Base-by-base conservation (phyloP, 1,140 invertebrate genomes). In the Phortica variegata region DNA sequence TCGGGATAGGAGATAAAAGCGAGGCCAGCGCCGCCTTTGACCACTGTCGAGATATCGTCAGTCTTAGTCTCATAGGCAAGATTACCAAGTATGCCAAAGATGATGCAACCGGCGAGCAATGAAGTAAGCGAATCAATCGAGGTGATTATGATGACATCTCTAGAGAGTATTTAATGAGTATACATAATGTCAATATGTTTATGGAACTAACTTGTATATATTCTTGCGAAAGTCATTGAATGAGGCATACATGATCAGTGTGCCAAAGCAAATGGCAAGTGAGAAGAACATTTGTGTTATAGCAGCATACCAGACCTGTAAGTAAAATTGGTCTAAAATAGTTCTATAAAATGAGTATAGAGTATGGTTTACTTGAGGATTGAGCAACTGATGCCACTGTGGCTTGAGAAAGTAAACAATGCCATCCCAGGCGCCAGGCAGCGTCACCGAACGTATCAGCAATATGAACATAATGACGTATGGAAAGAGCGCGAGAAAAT, bases 221-320 rank as follows among this genome's bases (percentile, higher is more conserved):
- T 87, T 87, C 57, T 91, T 87, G 10, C 77, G 77, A 58, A 92
- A 93, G 34, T 85, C 83, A 60, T 93, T 94, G 71, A 89, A 93
- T 13, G 88, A 91, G 18, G 89, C 84, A 43, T 91, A 89, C 79
- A 89, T 90, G 13, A 90, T 82, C 20, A 93, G 80, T 1, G 86
- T 84, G 10, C 90, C 90, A 43, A 91, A 87, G 44, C 87, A 88
- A 13, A 92, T 87, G 5, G 86, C 87, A 12, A 92, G 76, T 0
- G 89, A 92, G 71, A 92, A 93, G 72, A 90, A 90, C 60, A 89
- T 89, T 62, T 94, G 91, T 0, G 88, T 88, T 0, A 90, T 87
- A 17, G 90, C 90, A 9, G 88, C 86, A 56, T 90, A 90, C 91
- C 90, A 94, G 0, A 89, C 86, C 75, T 82, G 71, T 1, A 50